Conservation (phyloP, 1,140 invertebrate genomes). For the Bombus affinis region DNA sequence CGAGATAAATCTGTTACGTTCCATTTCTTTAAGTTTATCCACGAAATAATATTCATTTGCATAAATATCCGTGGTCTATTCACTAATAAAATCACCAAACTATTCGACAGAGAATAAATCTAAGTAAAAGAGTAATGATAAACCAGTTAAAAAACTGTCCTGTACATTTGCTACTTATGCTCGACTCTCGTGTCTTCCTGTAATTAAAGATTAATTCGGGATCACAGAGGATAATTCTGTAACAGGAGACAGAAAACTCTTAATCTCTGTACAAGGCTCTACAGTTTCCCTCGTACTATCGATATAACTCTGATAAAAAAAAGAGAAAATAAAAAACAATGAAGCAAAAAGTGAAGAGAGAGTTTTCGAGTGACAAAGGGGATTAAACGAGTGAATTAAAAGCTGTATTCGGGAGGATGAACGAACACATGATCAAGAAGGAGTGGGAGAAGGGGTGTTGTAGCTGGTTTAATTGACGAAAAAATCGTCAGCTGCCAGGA, state of each 20-base stretch:
- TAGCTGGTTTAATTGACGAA: slow-evolving; percentile 5
- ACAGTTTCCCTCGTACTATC: neutral
- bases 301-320: neutral
- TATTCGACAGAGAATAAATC: neutral
- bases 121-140: too few relatives aligned
- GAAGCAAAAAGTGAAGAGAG: neutral
- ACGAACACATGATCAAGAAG: neutral
- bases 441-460: neutral
- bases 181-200: neutral
- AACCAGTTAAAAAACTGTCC: neutral
- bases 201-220: slow-evolving; percentile 25
- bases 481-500: slow-evolving; percentile 5
- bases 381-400: slow-evolving; percentile 13
- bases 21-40: too few relatives aligned
- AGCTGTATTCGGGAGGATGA: neutral
- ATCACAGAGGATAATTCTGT: slow-evolving; percentile 2
- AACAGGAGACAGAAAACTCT: neutral
- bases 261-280: neutral
- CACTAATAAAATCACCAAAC: neutral
- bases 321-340: neutral
- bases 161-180: neutral
- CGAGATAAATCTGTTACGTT: too few relatives aligned
- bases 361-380: neutral
- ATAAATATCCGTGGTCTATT: neutral
- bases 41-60: neutral